These are phyloP conservation scores for Eupithecia exiguata DNA, from an alignment of 2,888 invertebrate species.

Conservation along the genomic window DNA sequence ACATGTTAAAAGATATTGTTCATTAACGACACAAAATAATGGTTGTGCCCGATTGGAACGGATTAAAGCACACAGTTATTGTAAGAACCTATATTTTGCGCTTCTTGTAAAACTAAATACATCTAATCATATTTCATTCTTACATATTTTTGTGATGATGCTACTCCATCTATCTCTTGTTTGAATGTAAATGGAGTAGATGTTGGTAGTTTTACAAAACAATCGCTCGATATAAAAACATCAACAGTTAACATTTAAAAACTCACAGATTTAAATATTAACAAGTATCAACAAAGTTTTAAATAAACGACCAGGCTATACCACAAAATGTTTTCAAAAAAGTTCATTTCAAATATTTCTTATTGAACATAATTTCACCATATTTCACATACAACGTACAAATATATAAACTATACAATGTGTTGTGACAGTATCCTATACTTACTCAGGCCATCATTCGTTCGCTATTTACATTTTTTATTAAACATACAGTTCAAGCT, in stretches of 20 bases:
- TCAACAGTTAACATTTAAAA: constrained; percentile 27
- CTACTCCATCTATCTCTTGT: not conserved
- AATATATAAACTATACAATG: constrained; percentile 58
- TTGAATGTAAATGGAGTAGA: constrained; percentile 9
- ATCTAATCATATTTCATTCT: not conserved
- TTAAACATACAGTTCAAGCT: constrained; percentile 52
- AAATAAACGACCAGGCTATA: constrained; percentile 38
- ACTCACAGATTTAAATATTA: constrained; percentile 34
- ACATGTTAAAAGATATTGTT: constrained; percentile 57
- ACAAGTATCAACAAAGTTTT: constrained; percentile 24
- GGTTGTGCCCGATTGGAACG: constrained; percentile 60
- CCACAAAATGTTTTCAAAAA: constrained; percentile 53
- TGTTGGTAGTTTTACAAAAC: constrained; percentile 29
- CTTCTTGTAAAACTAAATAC: constrained; percentile 31
- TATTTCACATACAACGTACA: constrained; percentile 66
- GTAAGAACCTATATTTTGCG: constrained; percentile 36
- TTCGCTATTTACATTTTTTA: constrained; percentile 76
- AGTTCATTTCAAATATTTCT: constrained; percentile 63
- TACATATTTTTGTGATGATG: not conserved
- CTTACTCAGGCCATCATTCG: constrained; percentile 75
- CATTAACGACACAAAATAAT: constrained; percentile 52
- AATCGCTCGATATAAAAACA: constrained; percentile 24
- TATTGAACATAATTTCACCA: constrained; percentile 71
- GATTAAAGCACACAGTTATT: constrained; percentile 47
- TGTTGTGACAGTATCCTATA: constrained; percentile 63